Base-by-base conservation (phyloP, 1,140 invertebrate species). In the Sinella curviseta region DNA sequence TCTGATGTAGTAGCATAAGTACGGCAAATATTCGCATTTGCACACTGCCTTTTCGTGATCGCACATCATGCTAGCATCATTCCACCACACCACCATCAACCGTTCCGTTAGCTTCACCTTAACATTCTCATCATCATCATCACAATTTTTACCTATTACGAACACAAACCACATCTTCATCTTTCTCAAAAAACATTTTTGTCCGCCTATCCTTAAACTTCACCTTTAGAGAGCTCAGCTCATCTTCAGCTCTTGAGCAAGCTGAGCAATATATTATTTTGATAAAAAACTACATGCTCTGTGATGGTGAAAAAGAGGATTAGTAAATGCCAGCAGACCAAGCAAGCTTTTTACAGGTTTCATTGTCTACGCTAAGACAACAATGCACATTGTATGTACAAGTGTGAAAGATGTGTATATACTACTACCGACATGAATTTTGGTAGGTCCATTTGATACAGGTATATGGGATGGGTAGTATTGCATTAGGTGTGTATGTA, bases 101-200 rank as follows among this genome's bases (percentile, higher is more conserved):
- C 57, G 57, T 60, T 60, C 57, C 57, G 57, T 60, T 60, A 60
- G 57, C 14, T 60, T 60, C 57, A 60, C 57, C 39, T 48, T 48
- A 4, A 4, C 39, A 8, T 8, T 17, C 39, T 48, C 17, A 4
- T 48, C 17, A 48, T 4, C 39, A 48, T 48, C 17, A 8, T 48
- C 4, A 8, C 17, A 17, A 17, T 4, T 17, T 17, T 48, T 4
- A 17, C 39, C 39, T 17, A 8, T 8, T 8, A 4, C 39, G 4
- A 17, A 17, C 39, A 8, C 17, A 17, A 48, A 17, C 39, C 17
- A 8, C 39, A 48, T 48, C 39, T 48, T 48, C 39, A 8, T 48
- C 39, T 48, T 17, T 48, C 39, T 48, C 39, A 48, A 20, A 48
- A 20, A 8, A 48, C 20, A 8, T 48, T 48, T 8, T 12, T 12